phyloP scores from a whole-genome alignment of 2,888 invertebrate species.

The Ypsolopha scabrella region DNA sequence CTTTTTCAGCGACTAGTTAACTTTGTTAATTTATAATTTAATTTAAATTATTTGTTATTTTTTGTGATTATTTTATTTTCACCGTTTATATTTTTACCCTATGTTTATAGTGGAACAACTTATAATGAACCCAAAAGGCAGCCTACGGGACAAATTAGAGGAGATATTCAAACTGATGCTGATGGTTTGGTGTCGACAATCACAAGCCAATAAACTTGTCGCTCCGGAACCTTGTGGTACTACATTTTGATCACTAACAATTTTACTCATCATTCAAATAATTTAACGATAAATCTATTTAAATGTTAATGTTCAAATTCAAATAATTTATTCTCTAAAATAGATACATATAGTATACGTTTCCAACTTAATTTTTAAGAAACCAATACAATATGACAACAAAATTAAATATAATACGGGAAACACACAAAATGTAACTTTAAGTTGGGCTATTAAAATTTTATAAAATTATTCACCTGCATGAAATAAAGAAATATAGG shows the following conservation, averaged over 20 bases:
- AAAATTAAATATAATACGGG: no score
- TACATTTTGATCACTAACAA: not conserved
- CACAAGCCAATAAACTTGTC: conserved; percentile 75
- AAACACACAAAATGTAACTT: no score
- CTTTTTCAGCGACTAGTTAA: not conserved
- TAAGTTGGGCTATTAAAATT: no score
- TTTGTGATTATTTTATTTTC: conserved; percentile 6
- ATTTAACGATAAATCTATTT: no score
- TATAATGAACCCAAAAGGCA: conserved; percentile 42
- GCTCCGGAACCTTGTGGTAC: conserved; percentile 72
- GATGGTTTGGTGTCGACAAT: conserved; percentile 84
- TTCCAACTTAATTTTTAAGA: no score
- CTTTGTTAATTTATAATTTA: not conserved
- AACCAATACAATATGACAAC: no score
- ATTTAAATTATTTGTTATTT: not conserved
- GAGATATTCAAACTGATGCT: conserved; percentile 86
- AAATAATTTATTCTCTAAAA: no score
- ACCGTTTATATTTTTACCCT: not conserved
- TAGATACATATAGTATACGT: no score
- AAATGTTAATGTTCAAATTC: no score
- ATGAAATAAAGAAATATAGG: no score
- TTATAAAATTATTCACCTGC: no score
- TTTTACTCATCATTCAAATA: no score
- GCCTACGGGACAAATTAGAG: conserved; percentile 73
- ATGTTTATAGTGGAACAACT: conserved; percentile 46